Base-by-base conservation (phyloP, 2,888 invertebrate genomes). In the Acanthoscelides obtectus region DNA sequence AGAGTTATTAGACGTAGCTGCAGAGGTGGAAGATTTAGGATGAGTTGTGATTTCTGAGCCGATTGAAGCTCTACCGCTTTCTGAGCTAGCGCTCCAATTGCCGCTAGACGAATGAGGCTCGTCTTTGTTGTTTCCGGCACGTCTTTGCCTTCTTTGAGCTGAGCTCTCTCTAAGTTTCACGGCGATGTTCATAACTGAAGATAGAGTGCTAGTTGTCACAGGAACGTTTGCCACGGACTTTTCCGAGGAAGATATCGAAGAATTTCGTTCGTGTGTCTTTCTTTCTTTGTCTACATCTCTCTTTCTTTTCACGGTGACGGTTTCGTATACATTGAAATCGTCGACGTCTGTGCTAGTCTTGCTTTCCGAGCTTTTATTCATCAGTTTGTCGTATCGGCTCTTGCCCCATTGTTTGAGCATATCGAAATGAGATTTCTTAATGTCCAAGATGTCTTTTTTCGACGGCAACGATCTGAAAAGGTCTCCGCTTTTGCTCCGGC, bases 11-110 rank as follows among this genome's bases (percentile, higher is more conserved):
- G 91, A 91, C 17, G 90, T 91, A 17, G 90, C 89, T 3, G 90
- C 89, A 45, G 90, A 90, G 70, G 91, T 90, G 72, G 92, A 92
- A 84, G 92, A 92, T 20, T 92, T 92, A 70, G 88, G 89, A 19
- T 91, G 90, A 5, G 89, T 89, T 73, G 93, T 92, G 68, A 93
- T 93, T 87, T 94, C 94, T 69, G 94, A 94, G 75, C 93, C 94
- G 73, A 95, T 92, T 71, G 94, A 94, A 4, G 94, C 93, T 74
- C 95, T 88, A 21, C 95, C 95, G 70, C 94, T 95, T 84, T 95
- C 95, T 0, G 95, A 95, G 82, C 96, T 96, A 0, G 95, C 96
- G 77, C 95, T 95, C 97, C 97, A 97, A 86, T 97, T 97, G 64
- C 97, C 97, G 80, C 94, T 94, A 19, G 95, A 95, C 0, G 96